Conservation (phyloP, 2,113 vertebrate species). For the Syngnathoides biaculeatus region DNA sequence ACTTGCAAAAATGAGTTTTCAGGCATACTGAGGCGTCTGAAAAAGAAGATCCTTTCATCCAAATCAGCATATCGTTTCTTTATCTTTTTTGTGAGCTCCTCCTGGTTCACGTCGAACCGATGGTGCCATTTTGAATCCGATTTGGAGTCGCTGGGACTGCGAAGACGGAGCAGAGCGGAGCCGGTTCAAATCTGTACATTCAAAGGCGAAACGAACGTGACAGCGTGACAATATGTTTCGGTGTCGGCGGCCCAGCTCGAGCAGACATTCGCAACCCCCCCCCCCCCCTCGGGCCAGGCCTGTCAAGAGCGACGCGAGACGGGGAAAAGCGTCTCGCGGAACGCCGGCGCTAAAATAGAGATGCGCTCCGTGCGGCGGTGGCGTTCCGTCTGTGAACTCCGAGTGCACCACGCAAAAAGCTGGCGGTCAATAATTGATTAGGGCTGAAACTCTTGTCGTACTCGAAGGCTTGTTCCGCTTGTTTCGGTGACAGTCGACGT, state of each 20-base stretch:
- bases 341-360: slow-evolving; percentile 29
- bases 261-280: slow-evolving; percentile 16
- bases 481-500: slow-evolving; percentile 24
- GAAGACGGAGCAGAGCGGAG: slow-evolving; percentile 1
- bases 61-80: background rate
- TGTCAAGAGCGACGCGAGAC: slow-evolving; percentile 24
- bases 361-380: slow-evolving; percentile 24
- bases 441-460: slow-evolving; percentile 20
- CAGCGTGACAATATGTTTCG: slow-evolving; percentile 33
- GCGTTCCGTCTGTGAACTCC: slow-evolving; percentile 43
- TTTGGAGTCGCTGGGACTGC: background rate
- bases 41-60: background rate
- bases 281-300: slow-evolving; percentile 7
- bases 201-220: slow-evolving; percentile 33
- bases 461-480: slow-evolving; percentile 10
- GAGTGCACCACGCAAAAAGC: slow-evolving; percentile 25
- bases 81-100: background rate
- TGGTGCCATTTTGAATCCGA: background rate
- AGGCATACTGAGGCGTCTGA: background rate
- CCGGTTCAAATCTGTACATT: slow-evolving; percentile 23
- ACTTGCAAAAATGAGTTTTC: background rate
- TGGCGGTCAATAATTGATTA: slow-evolving; percentile 59
- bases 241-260: slow-evolving; percentile 25
- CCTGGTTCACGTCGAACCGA: background rate
- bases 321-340: slow-evolving; percentile 15